phyloP scores from a whole-genome alignment of 2,888 invertebrate species.

The Synanthedon andrenaeformis region DNA sequence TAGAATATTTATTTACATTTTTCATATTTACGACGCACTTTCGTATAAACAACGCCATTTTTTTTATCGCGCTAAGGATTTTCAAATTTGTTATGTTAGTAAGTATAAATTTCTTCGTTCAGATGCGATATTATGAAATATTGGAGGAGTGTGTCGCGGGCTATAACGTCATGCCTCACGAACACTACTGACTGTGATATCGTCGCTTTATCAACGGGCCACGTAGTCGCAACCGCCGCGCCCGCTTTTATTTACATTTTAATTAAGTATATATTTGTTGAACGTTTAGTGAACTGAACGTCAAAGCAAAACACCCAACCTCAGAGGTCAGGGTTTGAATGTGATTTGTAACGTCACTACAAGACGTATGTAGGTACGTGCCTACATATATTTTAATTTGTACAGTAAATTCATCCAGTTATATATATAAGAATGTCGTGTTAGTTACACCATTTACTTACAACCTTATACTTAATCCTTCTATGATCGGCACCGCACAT shows the following conservation, averaged over 20 bases:
- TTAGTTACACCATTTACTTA: no score
- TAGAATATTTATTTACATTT: constrained; percentile 33
- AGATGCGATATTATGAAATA: not conserved
- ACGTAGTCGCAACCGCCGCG: constrained; percentile 19
- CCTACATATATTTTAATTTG: not conserved
- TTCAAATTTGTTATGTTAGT: constrained; percentile 1
- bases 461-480: no score
- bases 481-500: no score
- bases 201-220: constrained; percentile 39
- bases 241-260: constrained; percentile 37
- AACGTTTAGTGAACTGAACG: constrained; percentile 18
- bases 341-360: not conserved
- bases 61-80: no score
- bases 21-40: constrained; percentile 39
- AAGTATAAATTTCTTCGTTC: not conserved
- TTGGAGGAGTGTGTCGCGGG: constrained; percentile 18
- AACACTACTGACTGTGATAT: constrained; percentile 40
- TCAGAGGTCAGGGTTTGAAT: constrained; percentile 26
- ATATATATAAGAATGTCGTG: no score
- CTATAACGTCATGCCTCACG: constrained; percentile 17
- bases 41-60: constrained; percentile 47
- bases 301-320: constrained; percentile 13
- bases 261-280: constrained; percentile 28
- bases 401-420: constrained; percentile 2
- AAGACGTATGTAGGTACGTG: no score